These are phyloP conservation scores for Micromussa lordhowensis DNA, from an alignment of 92 coral and sea anemone species.

Conservation along the genomic window DNA sequence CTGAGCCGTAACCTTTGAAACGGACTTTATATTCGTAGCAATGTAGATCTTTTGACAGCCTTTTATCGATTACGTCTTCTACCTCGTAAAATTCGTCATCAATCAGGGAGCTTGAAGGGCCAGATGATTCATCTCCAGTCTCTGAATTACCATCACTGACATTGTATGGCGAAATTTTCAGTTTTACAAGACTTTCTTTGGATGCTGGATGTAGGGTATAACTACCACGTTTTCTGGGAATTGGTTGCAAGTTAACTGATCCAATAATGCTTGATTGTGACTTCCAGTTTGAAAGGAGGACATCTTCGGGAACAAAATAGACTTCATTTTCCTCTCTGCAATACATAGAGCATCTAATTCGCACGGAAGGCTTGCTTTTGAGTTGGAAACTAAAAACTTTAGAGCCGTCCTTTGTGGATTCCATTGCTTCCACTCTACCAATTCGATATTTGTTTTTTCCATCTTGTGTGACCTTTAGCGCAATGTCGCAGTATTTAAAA, in stretches of 20 bases:
- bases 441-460: neutral
- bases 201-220: slow-evolving; percentile 33
- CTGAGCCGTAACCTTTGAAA: slow-evolving; percentile 59
- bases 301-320: slow-evolving; percentile 32
- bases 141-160: neutral
- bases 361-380: neutral
- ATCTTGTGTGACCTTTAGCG: neutral
- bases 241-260: slow-evolving; percentile 21
- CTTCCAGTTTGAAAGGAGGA: slow-evolving; percentile 52
- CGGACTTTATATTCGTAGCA: slow-evolving; percentile 60
- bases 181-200: neutral
- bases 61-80: slow-evolving; percentile 1
- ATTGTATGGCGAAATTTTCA: slow-evolving; percentile 14
- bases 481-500: slow-evolving; percentile 1
- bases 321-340: neutral
- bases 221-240: slow-evolving; percentile 9
- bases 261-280: slow-evolving; percentile 34
- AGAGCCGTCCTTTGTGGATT: slow-evolving; percentile 37
- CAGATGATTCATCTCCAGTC: slow-evolving; percentile 6
- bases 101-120: neutral
- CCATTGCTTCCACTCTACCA: slow-evolving; percentile 30
- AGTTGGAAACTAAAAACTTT: slow-evolving; percentile 22
- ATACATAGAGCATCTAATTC: slow-evolving; percentile 46
- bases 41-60: slow-evolving; percentile 44
- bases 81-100: slow-evolving; percentile 45